Conservation (phyloP, 2,113 vertebrate species). For the Sclerurus mexicanus region DNA sequence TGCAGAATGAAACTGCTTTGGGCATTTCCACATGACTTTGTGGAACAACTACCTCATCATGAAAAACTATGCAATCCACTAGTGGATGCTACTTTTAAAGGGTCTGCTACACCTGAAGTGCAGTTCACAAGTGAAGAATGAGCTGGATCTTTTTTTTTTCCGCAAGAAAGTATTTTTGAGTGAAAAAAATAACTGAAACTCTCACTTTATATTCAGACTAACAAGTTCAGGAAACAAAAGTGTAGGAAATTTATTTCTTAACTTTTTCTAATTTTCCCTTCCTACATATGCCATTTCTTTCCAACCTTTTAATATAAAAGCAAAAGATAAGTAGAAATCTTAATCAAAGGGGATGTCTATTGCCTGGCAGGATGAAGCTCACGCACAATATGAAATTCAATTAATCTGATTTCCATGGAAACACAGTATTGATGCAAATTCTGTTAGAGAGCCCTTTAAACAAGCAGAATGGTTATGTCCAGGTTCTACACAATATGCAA, state of each 20-base stretch:
- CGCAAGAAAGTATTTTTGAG: background rate
- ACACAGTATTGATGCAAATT: background rate
- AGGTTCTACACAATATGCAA: background rate
- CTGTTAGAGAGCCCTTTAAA: background rate
- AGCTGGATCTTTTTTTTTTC: background rate
- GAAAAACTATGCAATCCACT: background rate
- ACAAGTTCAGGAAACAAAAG: background rate
- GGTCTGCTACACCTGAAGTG: background rate
- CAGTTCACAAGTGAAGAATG: background rate
- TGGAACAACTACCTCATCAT: background rate
- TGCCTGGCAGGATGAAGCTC: background rate
- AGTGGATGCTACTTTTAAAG: background rate
- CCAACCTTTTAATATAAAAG: background rate
- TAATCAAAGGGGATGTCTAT: background rate
- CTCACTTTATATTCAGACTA: background rate
- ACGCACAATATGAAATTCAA: background rate
- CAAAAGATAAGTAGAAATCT: background rate
- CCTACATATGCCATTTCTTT: background rate
- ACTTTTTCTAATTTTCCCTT: background rate
- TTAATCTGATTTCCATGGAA: background rate
- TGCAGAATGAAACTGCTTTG: background rate
- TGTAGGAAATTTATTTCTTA: background rate
- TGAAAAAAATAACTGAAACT: background rate
- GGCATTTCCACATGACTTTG: background rate
- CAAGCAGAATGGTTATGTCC: background rate